Conservation (phyloP, 2,113 vertebrate genomes). For the Isurus oxyrinchus region DNA sequence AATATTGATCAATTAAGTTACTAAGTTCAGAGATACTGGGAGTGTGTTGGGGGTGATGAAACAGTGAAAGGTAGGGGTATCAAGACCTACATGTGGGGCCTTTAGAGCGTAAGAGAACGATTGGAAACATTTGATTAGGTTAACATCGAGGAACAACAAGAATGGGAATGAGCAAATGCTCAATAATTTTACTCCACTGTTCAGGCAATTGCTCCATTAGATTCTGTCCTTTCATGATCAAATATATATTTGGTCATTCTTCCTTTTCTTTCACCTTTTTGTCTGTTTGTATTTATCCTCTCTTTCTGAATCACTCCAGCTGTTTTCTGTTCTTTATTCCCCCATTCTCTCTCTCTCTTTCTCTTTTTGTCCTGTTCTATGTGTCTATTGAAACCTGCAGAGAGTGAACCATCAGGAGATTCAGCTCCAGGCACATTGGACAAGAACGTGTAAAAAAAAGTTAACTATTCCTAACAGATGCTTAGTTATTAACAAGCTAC, state of each 20-base stretch:
- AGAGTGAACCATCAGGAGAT: not conserved
- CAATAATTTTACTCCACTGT: not conserved
- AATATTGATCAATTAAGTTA: not conserved
- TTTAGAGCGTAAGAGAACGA: not conserved
- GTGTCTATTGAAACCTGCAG: not conserved
- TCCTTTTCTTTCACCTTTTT: not conserved
- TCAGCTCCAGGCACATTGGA: conserved; percentile 27
- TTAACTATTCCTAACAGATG: conserved; percentile 36
- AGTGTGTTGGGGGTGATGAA: not conserved
- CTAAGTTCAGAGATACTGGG: not conserved
- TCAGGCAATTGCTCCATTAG: not conserved
- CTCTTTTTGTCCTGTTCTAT: not conserved
- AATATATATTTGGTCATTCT: not conserved
- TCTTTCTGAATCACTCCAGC: not conserved
- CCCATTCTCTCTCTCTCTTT: not conserved
- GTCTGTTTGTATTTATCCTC: not conserved
- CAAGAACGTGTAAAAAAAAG: conserved; percentile 37
- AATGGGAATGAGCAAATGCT: not conserved
- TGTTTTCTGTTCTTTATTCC: not conserved
- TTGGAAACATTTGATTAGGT: not conserved
- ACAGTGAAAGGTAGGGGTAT: not conserved
- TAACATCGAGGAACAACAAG: not conserved
- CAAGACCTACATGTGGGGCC: too few species aligned
- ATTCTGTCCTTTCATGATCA: not conserved
- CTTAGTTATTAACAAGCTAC: conserved; percentile 36